A percentile compares a stretch with the other conserved stretches of the same genome.
phyloP scores from a whole-genome alignment of 2,888 invertebrate genomes.

The Cerastis leucographa region DNA sequence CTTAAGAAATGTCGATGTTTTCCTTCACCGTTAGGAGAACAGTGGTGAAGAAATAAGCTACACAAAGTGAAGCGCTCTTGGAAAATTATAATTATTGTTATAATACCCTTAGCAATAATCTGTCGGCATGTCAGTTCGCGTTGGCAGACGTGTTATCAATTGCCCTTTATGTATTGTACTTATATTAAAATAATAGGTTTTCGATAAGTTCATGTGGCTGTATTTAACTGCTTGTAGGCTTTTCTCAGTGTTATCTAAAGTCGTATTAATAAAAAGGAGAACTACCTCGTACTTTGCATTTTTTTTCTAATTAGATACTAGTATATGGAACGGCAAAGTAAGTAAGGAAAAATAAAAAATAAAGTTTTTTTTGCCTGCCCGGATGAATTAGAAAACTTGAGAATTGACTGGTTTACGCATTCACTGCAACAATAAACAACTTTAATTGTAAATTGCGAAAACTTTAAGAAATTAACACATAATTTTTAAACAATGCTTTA shows the following conservation, averaged over 20 bases:
- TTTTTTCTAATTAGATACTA: not conserved
- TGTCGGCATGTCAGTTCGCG: conserved; percentile 35
- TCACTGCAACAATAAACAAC: conserved; percentile 9
- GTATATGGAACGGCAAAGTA: not conserved
- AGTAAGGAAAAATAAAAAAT: not conserved
- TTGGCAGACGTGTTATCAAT: conserved; percentile 30
- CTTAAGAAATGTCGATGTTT: too few relatives aligned
- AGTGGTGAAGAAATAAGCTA: not conserved
- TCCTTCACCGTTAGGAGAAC: not conserved
- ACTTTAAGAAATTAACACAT: not conserved
- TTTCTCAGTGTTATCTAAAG: not conserved
- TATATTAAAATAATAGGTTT: conserved; percentile 13
- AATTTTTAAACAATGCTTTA: not conserved
- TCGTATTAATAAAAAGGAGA: not conserved
- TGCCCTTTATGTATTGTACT: conserved; percentile 24
- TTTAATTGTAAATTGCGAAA: not conserved
- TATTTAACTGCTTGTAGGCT: not conserved
- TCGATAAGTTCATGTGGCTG: conserved; percentile 17
- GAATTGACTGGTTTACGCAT: not conserved
- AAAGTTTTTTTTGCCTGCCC: not conserved
- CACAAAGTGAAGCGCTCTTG: not conserved
- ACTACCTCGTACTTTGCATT: not conserved
- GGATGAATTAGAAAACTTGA: not conserved
- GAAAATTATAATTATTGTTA: conserved; percentile 7
- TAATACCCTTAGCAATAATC: conserved; percentile 38